Evolutionary conservation across 2,113 vertebrate genomes (phyloP), one percentile per base, ranked within the genome.

Genomic region (Girardinichthys multiradiatus): DNA sequence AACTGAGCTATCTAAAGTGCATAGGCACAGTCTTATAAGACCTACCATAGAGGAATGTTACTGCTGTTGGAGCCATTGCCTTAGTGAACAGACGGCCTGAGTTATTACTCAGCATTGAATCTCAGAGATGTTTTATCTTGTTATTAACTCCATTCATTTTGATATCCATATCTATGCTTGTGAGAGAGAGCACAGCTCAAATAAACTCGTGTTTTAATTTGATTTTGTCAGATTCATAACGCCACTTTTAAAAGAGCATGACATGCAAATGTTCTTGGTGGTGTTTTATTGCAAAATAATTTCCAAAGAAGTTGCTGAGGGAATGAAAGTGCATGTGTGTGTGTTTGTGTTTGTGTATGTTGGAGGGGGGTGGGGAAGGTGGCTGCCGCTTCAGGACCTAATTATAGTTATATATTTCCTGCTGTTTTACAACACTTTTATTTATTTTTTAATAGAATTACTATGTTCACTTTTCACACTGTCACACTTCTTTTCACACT

Each of bases 181-280:
- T 92, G 45, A 21, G 45, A 48, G 89, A 94, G 92, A 94, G 94
- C 90, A 69, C 80, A 90, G 68, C 94, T 91, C 85, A 93, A 92
- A 93, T 95, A 96, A 95, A 95, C 91, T 93, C 92, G 84, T 95
- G 95, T 96, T 96, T 96, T 95, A 96, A 96, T 97, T 94, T 94
- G 94, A 93, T 96, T 96, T 96, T 93, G 94, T 93, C 91, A 96
- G 94, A 93, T 94, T 96, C 94, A 94, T 95, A 90, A 94, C 92
- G 86, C 85, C 93, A 91, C 94, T 94, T 92, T 54, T 94, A 92
- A 87, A 93, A 93, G 92, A 94, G 94, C 92, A 92, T 90, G 93
- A 88, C 93, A 91, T 82, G 92, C 87, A 91, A 94, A 93, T 90
- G 83, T 89, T 86, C 92, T 94, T 84, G 75, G 68, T 54, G 62